Conservation (phyloP, 2,888 invertebrate genomes). For the Piscicola geometra region DNA sequence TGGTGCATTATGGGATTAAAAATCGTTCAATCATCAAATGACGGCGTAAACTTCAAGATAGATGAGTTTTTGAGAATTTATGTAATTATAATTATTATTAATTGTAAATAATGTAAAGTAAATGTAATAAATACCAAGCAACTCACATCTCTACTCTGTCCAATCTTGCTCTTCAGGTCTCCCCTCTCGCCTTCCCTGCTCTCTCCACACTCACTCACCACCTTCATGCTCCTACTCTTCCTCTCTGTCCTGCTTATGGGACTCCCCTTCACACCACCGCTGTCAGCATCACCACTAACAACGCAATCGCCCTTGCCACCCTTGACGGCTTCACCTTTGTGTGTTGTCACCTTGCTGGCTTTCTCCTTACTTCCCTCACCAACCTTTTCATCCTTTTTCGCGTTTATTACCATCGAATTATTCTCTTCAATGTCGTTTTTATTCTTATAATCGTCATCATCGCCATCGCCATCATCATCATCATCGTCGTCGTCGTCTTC, state of each 20-base stretch:
- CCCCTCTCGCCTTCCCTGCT: background rate
- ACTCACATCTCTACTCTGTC: too few relatives aligned
- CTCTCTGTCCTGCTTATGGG: background rate
- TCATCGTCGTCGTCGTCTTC: background rate
- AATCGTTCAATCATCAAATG: too few relatives aligned
- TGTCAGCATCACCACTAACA: too few relatives aligned
- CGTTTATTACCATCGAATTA: too few relatives aligned
- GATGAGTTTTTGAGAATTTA: too few relatives aligned
- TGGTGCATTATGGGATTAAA: too few relatives aligned
- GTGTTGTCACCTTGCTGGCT: background rate
- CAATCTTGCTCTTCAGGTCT: background rate
- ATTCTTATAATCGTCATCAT: background rate
- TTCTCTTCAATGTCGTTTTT: background rate
- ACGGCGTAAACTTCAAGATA: too few relatives aligned
- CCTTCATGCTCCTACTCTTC: background rate
- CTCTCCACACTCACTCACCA: background rate
- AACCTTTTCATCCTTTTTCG: too few relatives aligned
- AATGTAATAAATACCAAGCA: too few relatives aligned
- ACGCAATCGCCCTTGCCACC: too few relatives aligned
- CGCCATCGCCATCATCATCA: background rate
- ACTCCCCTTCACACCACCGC: background rate
- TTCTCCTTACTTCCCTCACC: background rate
- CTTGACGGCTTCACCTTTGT: background rate
- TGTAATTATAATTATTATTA: too few relatives aligned
- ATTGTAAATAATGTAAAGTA: too few relatives aligned